These are phyloP conservation scores for Oryzias dopingdopingensis DNA, from an alignment of 2,797 vertebrate species.

Conservation along the genomic window DNA sequence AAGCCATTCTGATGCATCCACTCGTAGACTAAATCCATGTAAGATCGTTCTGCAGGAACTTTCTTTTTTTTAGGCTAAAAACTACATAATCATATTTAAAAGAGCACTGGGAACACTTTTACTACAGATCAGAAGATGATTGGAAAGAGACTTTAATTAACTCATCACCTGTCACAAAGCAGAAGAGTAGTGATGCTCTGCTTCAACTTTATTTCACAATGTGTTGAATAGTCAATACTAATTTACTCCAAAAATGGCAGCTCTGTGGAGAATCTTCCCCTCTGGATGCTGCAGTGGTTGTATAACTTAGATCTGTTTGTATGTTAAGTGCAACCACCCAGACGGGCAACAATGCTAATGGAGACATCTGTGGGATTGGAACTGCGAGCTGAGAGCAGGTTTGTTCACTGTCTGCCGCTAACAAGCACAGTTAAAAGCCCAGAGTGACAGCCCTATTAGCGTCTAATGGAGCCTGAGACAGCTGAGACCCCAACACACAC, in stretches of 20 bases:
- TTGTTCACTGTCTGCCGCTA: constrained; percentile 61
- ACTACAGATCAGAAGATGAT: no score
- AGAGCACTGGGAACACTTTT: no score
- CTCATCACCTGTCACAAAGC: constrained; percentile 58
- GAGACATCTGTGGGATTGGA: constrained; percentile 46
- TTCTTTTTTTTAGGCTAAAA: no score
- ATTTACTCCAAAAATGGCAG: constrained; percentile 13
- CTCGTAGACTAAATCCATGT: no score
- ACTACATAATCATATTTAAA: no score
- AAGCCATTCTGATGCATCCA: no score
- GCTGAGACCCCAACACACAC: constrained; percentile 61
- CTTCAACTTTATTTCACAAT: constrained; percentile 21
- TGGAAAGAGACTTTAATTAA: no score
- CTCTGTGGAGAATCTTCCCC: neutral
- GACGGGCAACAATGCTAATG: constrained; percentile 40
- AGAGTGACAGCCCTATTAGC: constrained; percentile 74
- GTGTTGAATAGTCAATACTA: constrained; percentile 15
- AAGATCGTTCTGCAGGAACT: no score
- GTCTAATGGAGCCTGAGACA: constrained; percentile 77
- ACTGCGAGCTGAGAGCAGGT: constrained; percentile 24
- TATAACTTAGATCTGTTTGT: constrained; percentile 16
- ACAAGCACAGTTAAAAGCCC: constrained; percentile 75
- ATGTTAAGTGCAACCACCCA: constrained; percentile 11
- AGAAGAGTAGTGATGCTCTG: constrained; percentile 52
- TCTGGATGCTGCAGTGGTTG: constrained; percentile 34